Evolutionary conservation across 2,797 vertebrate species (phyloP).

Genomic region (Hozukius guyotensis): DNA sequence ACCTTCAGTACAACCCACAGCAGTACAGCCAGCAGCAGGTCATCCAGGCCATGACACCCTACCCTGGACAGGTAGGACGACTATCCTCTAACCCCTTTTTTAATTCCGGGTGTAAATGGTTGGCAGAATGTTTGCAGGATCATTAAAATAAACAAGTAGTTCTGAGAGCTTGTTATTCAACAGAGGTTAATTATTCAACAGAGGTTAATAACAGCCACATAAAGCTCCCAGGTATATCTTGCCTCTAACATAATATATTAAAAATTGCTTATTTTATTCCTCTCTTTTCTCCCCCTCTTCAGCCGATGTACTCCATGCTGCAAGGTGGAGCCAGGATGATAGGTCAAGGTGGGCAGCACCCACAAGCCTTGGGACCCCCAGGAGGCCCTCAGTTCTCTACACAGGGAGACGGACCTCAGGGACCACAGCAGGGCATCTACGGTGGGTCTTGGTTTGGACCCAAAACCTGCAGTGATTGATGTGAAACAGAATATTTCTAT

Average conservation of each 20-base stretch:
- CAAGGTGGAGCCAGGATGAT: constrained; percentile 90
- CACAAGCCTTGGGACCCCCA: constrained; percentile 89
- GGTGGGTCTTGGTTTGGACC: constrained; percentile 80
- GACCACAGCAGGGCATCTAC: constrained; percentile 89
- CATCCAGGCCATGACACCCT: constrained; percentile 91
- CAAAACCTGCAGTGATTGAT: not conserved
- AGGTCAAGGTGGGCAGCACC: constrained; percentile 86
- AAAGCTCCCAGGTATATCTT: not conserved
- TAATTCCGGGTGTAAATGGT: not conserved
- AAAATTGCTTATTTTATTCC: not conserved
- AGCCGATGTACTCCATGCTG: constrained; percentile 93
- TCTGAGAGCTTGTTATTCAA: not conserved
- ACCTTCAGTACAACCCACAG: constrained; percentile 89
- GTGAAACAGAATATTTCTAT: not conserved
- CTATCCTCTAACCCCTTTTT: too few species aligned
- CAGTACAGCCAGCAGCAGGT: constrained; percentile 85
- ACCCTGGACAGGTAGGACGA: constrained; percentile 86
- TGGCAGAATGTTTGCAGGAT: not conserved
- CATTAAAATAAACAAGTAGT: not conserved
- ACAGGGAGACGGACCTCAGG: constrained; percentile 89
- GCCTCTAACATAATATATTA: not conserved
- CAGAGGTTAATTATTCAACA: not conserved
- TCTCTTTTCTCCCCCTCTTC: not conserved
- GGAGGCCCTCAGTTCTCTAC: constrained; percentile 88
- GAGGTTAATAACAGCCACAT: not conserved